Conservation (phyloP, 2,888 invertebrate genomes). For the Drosophila neoperkinsi region DNA sequence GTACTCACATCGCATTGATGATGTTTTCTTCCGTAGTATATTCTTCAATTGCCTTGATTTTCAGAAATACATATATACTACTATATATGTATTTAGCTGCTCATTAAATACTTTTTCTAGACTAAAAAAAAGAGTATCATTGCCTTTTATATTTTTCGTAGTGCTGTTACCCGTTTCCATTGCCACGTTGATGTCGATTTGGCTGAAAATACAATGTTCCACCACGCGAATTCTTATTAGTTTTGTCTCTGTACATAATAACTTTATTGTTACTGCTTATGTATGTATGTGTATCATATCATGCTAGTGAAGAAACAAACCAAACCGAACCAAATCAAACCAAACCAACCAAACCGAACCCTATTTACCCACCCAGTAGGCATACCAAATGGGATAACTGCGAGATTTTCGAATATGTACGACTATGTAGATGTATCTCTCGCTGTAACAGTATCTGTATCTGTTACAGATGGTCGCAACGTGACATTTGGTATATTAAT, state of each 20-base stretch:
- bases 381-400: slow-evolving; percentile 21
- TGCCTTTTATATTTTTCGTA: slow-evolving; percentile 26
- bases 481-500: slow-evolving; percentile 7
- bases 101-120: slow-evolving; percentile 39
- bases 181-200: slow-evolving; percentile 28
- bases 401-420: slow-evolving; percentile 4
- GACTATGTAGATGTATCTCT: background rate
- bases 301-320: slow-evolving; percentile 25
- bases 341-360: background rate
- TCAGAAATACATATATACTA: slow-evolving; percentile 27
- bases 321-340: background rate
- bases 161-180: slow-evolving; percentile 31
- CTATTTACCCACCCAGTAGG: slow-evolving; percentile 21
- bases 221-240: slow-evolving; percentile 21
- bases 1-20: slow-evolving; percentile 54
- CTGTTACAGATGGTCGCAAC: slow-evolving; percentile 5
- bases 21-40: slow-evolving; percentile 58
- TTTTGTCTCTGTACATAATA: slow-evolving; percentile 29
- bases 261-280: slow-evolving; percentile 26
- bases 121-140: slow-evolving; percentile 9
- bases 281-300: slow-evolving; percentile 19
- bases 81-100: slow-evolving; percentile 39
- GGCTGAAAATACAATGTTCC: slow-evolving; percentile 20
- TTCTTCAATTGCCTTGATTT: slow-evolving; percentile 40
- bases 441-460: background rate